Evolutionary conservation across 2,113 vertebrate species (phyloP), one percentile per base, ranked within the genome.

Genomic region (Callopanchax toddi): DNA sequence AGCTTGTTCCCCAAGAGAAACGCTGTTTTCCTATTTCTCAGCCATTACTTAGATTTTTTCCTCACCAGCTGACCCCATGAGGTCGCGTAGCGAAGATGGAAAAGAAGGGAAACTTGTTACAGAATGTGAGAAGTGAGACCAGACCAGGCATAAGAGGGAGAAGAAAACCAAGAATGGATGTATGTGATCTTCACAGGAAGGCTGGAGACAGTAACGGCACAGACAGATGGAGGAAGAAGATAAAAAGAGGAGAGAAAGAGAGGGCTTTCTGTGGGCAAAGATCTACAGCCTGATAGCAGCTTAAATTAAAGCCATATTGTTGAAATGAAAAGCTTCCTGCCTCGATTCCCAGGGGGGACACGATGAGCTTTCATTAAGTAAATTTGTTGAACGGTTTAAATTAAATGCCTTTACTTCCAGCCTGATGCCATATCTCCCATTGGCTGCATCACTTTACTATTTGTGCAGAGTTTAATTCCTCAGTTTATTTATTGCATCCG

Each of bases 381-480:
- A 82, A 75, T 72, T 68, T 11, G 7, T 39, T 11, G 15, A 60
- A 39, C 43, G 77, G 58, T 71, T 78, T 74, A 39, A 25, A 36
- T 44, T 70, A 60, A 80, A 69, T 71, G 73, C 40, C 22, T 48
- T 46, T 20, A 13, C 43, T 74, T 84, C 79, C 75, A 57, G 22
- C 39, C 45, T 61, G 20, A 55, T 18, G 70, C 4, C 18, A 6
- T 20, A 48, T 39, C 45, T 49, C 54, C 58, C 40, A 11, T 18
- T 17, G 20, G 32, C 12, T 61, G 48, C 9, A 12, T 59, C 36
- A 59, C 42, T 71, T 45, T 12, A 37, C 48, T 67, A 42, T 69
- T 78, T 76, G 74, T 29, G 17, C 8, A 54, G 60, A 67, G 67
- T 66, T 77, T 74, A 71, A 74, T 50, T 78, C 58, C 57, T 48